phyloP scores from a whole-genome alignment of 2,888 invertebrate genomes.

The Euzophera pinguis region DNA sequence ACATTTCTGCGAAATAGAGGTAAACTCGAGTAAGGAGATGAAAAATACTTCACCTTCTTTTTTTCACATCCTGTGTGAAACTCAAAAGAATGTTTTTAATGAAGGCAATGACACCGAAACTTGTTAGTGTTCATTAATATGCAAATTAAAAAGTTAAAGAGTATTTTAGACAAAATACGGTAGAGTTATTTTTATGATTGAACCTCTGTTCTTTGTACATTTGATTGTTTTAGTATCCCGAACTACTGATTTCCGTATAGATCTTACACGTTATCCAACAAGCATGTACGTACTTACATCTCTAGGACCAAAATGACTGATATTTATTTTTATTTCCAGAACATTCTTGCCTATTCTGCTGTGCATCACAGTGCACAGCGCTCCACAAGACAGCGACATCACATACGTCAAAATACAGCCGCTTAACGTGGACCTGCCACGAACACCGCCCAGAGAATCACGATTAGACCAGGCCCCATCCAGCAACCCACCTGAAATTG shows the following conservation, averaged over 20 bases:
- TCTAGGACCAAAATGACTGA: not conserved
- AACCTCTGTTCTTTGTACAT: too few relatives aligned
- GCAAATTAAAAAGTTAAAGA: not conserved
- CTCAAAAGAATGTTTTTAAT: not conserved
- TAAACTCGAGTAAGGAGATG: too few relatives aligned
- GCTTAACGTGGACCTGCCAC: slow-evolving; percentile 21
- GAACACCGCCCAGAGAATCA: slow-evolving; percentile 26
- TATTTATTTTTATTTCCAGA: slow-evolving; percentile 38
- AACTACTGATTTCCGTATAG: too few relatives aligned
- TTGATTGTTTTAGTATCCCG: too few relatives aligned
- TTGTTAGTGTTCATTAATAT: not conserved
- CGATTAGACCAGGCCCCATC: not conserved
- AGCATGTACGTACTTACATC: too few relatives aligned
- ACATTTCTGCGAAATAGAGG: too few relatives aligned
- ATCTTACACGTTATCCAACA: too few relatives aligned
- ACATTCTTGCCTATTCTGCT: slow-evolving; percentile 36
- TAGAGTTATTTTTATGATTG: too few relatives aligned
- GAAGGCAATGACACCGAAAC: not conserved
- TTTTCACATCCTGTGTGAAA: too few relatives aligned
- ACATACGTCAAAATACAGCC: slow-evolving; percentile 54
- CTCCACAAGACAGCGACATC: slow-evolving; percentile 50
- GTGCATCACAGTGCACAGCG: slow-evolving; percentile 35
- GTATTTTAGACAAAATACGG: not conserved
- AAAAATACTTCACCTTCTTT: too few relatives aligned
- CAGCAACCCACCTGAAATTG: slow-evolving; percentile 21